These are phyloP conservation scores for Poecile atricapillus DNA, from an alignment of 2,113 vertebrate genomes.

Conservation along the genomic window DNA sequence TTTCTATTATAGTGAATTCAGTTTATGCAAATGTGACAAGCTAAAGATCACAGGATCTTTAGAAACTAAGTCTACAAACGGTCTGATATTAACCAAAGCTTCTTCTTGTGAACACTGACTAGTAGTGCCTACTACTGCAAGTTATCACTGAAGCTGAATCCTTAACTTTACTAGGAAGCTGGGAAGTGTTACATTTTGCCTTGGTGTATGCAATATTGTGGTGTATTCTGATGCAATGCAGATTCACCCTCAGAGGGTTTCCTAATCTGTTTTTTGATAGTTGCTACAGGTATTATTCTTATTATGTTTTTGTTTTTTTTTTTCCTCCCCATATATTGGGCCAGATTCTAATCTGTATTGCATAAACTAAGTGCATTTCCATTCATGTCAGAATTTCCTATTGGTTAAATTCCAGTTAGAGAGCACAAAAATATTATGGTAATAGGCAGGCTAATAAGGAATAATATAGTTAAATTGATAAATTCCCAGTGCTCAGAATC, in stretches of 20 bases:
- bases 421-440: slow-evolving; percentile 44
- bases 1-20: slow-evolving; percentile 27
- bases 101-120: slow-evolving; percentile 51
- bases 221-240: background rate
- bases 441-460: slow-evolving; percentile 51
- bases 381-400: slow-evolving; percentile 16
- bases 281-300: background rate
- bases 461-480: slow-evolving; percentile 16
- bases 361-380: background rate
- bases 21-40: slow-evolving; percentile 44
- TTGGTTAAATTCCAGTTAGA: slow-evolving; percentile 6
- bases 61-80: slow-evolving; percentile 14
- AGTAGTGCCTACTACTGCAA: slow-evolving; percentile 66
- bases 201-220: background rate
- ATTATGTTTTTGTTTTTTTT: background rate
- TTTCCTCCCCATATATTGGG: background rate
- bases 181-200: background rate
- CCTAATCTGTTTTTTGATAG: background rate
- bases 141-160: slow-evolving; percentile 7
- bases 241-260: background rate
- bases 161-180: background rate
- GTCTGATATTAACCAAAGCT: slow-evolving; percentile 1
- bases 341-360: background rate
- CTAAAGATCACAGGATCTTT: slow-evolving; percentile 12
- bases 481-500: slow-evolving; percentile 56